Evolutionary conservation across 2,888 invertebrate genomes (phyloP).

Genomic region (Lissocephala sabroskyi): DNA sequence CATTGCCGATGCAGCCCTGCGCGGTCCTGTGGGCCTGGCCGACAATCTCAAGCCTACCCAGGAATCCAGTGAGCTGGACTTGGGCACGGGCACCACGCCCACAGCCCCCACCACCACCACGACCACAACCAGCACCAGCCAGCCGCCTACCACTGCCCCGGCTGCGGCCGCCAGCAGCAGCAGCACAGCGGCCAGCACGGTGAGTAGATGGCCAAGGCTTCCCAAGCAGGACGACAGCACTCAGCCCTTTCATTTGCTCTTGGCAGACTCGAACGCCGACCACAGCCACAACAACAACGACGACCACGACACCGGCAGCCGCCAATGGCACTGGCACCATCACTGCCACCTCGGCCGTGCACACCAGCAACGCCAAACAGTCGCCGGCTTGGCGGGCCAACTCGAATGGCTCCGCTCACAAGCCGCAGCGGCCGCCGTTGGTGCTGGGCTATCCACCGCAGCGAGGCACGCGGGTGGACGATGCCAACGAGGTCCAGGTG

Average conservation of each 20-base stretch:
- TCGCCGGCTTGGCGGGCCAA: slow-evolving; percentile 63
- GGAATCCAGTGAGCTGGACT: slow-evolving; percentile 40
- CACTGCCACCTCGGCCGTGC: slow-evolving; percentile 46
- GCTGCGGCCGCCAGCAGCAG: too few species aligned
- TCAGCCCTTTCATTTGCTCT: too few species aligned
- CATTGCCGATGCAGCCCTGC: slow-evolving; percentile 74
- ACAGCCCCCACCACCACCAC: slow-evolving; percentile 25
- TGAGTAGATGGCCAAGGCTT: too few species aligned
- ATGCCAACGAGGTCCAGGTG: slow-evolving; percentile 84
- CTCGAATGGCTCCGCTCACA: slow-evolving; percentile 58
- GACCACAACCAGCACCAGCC: not conserved
- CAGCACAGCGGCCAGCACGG: too few species aligned
- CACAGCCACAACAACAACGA: slow-evolving; percentile 25
- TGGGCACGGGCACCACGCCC: slow-evolving; percentile 15
- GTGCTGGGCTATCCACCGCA: slow-evolving; percentile 81
- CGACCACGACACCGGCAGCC: slow-evolving; percentile 25
- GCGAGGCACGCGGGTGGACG: slow-evolving; percentile 78
- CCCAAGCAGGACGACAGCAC: too few species aligned
- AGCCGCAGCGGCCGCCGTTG: slow-evolving; percentile 79
- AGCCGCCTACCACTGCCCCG: slow-evolving; percentile 20
- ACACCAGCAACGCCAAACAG: slow-evolving; percentile 50
- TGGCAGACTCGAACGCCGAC: slow-evolving; percentile 20
- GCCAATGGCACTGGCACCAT: slow-evolving; percentile 47
- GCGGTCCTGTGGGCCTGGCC: slow-evolving; percentile 69
- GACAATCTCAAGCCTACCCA: slow-evolving; percentile 71